Evolutionary conservation across 2,888 invertebrate genomes (phyloP).

Genomic region (Blastobasis lacticolella): DNA sequence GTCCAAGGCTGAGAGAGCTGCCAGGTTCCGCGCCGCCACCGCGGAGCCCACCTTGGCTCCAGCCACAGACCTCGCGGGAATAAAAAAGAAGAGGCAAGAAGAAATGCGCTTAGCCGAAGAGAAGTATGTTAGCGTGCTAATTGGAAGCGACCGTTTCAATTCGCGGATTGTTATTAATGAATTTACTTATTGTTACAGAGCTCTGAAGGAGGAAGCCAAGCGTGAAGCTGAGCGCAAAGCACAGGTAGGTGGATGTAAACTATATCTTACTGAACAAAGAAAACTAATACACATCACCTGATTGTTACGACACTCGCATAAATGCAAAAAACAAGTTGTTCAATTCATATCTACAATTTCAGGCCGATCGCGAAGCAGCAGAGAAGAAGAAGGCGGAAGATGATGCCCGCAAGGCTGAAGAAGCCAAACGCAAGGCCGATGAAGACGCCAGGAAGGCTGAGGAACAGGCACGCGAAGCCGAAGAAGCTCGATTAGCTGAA

Average conservation of each 20-base stretch:
- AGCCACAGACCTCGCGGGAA: slow-evolving; percentile 70
- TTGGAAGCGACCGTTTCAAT: too few relatives aligned
- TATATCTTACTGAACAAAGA: too few relatives aligned
- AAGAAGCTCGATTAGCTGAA: slow-evolving; percentile 56
- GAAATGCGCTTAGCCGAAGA: slow-evolving; percentile 78
- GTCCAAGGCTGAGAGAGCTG: slow-evolving; percentile 76
- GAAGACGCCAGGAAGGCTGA: slow-evolving; percentile 44
- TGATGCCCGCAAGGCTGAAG: slow-evolving; percentile 57
- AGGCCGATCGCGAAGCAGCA: slow-evolving; percentile 59
- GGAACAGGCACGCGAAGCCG: slow-evolving; percentile 49
- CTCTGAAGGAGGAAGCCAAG: slow-evolving; percentile 69
- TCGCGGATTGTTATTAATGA: neutral
- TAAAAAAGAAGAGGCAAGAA: slow-evolving; percentile 74
- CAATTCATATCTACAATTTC: slow-evolving; percentile 2
- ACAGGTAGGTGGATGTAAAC: slow-evolving; percentile 36
- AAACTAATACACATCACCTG: too few relatives aligned
- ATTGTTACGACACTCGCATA: too few relatives aligned
- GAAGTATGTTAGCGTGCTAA: slow-evolving; percentile 49
- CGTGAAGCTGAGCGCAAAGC: slow-evolving; percentile 65
- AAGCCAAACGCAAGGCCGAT: slow-evolving; percentile 36
- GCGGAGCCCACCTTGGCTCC: slow-evolving; percentile 59
- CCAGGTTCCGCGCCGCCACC: slow-evolving; percentile 73
- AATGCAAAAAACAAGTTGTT: too few relatives aligned
- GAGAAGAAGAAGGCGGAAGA: slow-evolving; percentile 66
- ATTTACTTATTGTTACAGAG: slow-evolving; percentile 34